A percentile compares a stretch with the other conserved stretches of the same genome.
Evolutionary conservation across 2,797 vertebrate species (phyloP).

Genomic region (Pseudomugil gertrudae): DNA sequence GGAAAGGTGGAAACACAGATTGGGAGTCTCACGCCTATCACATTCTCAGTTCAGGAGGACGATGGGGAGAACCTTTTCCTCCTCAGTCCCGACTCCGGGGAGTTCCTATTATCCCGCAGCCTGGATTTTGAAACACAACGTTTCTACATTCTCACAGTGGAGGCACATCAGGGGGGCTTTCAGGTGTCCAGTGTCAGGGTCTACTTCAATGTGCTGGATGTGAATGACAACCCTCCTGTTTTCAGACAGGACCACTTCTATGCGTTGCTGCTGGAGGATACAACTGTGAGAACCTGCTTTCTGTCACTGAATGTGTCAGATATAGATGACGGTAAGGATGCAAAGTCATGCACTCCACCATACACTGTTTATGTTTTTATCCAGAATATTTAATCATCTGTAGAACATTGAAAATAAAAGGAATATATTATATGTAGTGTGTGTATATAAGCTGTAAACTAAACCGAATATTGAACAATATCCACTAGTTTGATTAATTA

Average conservation of each 20-base stretch:
- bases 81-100: conserved; percentile 78
- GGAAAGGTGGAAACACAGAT: conserved; percentile 68
- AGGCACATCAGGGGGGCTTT: conserved; percentile 54
- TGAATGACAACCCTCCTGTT: conserved; percentile 83
- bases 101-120: conserved; percentile 80
- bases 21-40: conserved; percentile 63
- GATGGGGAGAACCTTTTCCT: conserved; percentile 83
- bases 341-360: background rate
- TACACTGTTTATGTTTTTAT: background rate
- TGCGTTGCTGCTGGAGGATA: conserved; percentile 70
- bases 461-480: background rate
- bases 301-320: conserved; percentile 78
- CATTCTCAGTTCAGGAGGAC: conserved; percentile 80
- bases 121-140: conserved; percentile 82
- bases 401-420: background rate
- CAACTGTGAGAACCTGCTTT: conserved; percentile 71
- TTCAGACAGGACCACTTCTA: conserved; percentile 70
- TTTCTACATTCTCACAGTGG: conserved; percentile 78
- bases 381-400: background rate
- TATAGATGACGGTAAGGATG: conserved; percentile 79
- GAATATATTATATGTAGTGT: no score
- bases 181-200: conserved; percentile 76
- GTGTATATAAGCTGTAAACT: background rate
- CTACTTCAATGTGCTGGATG: conserved; percentile 82
- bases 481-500: background rate